phyloP scores from a whole-genome alignment of 2,797 vertebrate genomes.

The Acrossocheilus wenchowensis region DNA sequence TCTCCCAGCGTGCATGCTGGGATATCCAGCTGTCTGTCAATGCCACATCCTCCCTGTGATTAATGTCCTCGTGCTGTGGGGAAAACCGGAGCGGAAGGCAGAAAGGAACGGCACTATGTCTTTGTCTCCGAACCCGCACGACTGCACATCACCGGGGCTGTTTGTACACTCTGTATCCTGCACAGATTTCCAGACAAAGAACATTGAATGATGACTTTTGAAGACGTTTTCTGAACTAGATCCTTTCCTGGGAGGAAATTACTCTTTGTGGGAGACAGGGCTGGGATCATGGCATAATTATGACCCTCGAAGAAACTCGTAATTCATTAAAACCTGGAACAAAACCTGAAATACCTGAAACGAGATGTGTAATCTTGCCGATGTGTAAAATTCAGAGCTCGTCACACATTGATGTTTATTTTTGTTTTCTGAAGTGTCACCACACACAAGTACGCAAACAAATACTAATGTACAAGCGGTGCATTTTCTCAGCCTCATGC shows the following conservation, averaged over 20 bases:
- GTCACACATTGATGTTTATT: slow-evolving; percentile 2
- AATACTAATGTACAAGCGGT: slow-evolving; percentile 1
- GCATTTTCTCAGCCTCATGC: slow-evolving; percentile 53
- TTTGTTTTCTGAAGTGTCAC: slow-evolving; percentile 17
- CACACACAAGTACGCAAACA: not conserved
- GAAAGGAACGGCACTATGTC: slow-evolving; percentile 42
- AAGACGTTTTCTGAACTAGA: slow-evolving; percentile 20
- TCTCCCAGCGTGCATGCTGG: slow-evolving; percentile 42
- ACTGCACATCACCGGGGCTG: slow-evolving; percentile 43
- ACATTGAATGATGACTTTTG: slow-evolving; percentile 40
- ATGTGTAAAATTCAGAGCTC: not conserved
- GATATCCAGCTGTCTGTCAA: slow-evolving; percentile 55
- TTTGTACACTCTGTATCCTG: slow-evolving; percentile 47
- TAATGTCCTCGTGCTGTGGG: slow-evolving; percentile 66
- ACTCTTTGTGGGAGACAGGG: not conserved
- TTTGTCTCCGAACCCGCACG: slow-evolving; percentile 55
- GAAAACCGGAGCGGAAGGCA: slow-evolving; percentile 47
- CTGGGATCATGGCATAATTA: slow-evolving; percentile 21
- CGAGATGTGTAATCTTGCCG: not conserved
- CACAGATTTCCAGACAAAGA: slow-evolving; percentile 38
- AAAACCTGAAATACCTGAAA: slow-evolving; percentile 12
- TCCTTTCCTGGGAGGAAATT: slow-evolving; percentile 22
- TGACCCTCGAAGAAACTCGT: not conserved
- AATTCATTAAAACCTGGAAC: slow-evolving; percentile 21
- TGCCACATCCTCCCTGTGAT: slow-evolving; percentile 63